Percentiles rank a stretch among this genome's conserved stretches.
Evolutionary conservation across 2,797 vertebrate species (phyloP).

Genomic region (Syncerus caffer): DNA sequence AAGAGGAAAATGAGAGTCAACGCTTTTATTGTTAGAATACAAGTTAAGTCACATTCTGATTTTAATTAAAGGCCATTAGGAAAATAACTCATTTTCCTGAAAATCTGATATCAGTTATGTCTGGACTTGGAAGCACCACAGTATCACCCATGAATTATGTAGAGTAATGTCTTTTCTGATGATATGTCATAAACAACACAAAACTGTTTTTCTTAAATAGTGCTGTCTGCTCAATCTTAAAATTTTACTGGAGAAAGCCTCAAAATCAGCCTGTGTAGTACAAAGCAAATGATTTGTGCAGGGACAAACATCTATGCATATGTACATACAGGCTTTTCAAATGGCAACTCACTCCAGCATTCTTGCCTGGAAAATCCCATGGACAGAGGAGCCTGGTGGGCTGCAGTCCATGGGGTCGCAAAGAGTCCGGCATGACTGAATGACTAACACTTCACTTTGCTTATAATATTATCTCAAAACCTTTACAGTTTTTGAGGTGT

Average conservation of each 20-base stretch:
- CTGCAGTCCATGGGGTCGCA: too few species aligned
- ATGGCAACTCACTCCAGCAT: not conserved
- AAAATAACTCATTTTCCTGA: not conserved
- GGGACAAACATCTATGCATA: not conserved
- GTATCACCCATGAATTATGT: not conserved
- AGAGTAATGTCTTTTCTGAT: not conserved
- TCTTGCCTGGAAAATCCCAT: too few species aligned
- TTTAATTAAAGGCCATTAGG: constrained; percentile 10
- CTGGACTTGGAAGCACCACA: not conserved
- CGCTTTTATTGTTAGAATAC: constrained; percentile 27
- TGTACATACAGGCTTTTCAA: not conserved
- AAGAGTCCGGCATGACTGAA: rapidly evolving
- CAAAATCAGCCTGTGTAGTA: not conserved
- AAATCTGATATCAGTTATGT: not conserved
- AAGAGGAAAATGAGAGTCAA: constrained; percentile 7
- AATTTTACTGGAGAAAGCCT: not conserved
- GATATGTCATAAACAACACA: not conserved
- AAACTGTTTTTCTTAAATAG: not conserved
- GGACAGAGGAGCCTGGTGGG: too few species aligned
- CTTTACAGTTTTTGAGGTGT: not conserved
- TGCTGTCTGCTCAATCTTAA: not conserved
- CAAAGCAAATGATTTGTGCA: not conserved
- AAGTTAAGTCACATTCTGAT: constrained; percentile 41
- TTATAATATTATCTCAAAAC: not conserved
- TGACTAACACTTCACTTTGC: not conserved